Percentiles rank a stretch among this genome's conserved stretches.
These are phyloP conservation scores for Limnodromus scolopaceus DNA, from an alignment of 2,797 vertebrate species.

Conservation along the genomic window DNA sequence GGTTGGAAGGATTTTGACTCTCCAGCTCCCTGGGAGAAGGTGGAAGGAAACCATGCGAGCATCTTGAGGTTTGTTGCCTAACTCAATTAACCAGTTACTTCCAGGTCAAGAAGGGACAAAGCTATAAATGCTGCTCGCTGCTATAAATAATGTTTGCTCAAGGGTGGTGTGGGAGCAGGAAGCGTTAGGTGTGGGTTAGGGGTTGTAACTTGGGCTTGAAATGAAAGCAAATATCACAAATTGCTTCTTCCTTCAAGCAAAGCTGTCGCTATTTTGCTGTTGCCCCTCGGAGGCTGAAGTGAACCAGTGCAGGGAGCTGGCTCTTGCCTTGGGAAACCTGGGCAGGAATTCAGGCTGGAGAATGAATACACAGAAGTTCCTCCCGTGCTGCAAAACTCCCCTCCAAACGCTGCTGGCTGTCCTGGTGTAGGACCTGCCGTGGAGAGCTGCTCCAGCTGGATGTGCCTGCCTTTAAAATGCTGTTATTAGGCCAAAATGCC, in stretches of 20 bases:
- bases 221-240: not conserved
- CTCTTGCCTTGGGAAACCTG: not conserved
- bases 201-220: not conserved
- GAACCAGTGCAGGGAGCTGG: not conserved
- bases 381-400: not conserved
- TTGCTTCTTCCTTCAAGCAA: not conserved
- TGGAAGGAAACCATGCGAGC: not conserved
- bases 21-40: not conserved
- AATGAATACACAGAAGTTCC: not conserved
- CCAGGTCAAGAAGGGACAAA: constrained; percentile 66
- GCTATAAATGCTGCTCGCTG: constrained; percentile 11
- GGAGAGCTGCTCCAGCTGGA: not conserved
- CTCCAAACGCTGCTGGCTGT: fast-evolving
- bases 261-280: not conserved
- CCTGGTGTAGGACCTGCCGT: not conserved
- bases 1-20: not conserved
- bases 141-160: constrained; percentile 26
- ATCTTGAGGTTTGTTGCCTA: constrained; percentile 24
- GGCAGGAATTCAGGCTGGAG: not conserved
- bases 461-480: not conserved
- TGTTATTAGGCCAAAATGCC: not conserved
- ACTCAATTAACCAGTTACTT: constrained; percentile 61
- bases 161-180: constrained; percentile 4
- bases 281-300: not conserved
- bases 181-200: not conserved